These are phyloP conservation scores for Phymorhynchus buccinoides DNA, from an alignment of 1,140 invertebrate genomes.

Conservation along the genomic window DNA sequence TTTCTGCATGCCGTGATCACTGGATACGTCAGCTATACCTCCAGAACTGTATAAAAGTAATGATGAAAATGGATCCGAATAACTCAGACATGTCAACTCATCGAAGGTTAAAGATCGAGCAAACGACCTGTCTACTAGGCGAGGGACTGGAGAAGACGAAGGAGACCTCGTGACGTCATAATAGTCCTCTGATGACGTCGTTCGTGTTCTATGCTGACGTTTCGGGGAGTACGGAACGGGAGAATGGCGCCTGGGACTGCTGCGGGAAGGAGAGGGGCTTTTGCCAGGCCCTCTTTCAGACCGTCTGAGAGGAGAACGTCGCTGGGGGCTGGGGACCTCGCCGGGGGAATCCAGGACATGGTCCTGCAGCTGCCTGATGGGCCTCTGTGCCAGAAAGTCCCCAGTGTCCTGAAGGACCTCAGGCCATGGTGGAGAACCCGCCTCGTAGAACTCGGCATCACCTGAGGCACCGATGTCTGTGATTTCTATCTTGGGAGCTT, in stretches of 20 bases:
- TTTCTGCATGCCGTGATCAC: background rate
- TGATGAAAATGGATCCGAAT: background rate
- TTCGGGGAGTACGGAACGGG: slow-evolving; percentile 20
- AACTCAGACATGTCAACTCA: slow-evolving; percentile 1
- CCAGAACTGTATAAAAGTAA: background rate
- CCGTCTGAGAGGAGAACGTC: background rate
- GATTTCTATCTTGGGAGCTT: slow-evolving; percentile 15
- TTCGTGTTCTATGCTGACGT: background rate
- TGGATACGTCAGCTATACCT: background rate
- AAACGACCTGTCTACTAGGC: background rate
- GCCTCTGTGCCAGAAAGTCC: background rate
- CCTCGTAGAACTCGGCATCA: background rate
- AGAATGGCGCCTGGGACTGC: slow-evolving; percentile 11
- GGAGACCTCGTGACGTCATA: background rate
- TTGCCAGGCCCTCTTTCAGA: background rate
- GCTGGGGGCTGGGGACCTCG: background rate
- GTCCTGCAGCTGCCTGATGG: background rate
- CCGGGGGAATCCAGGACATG: background rate
- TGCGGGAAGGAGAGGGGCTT: slow-evolving; percentile 17
- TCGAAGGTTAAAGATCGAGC: background rate
- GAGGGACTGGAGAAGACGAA: background rate
- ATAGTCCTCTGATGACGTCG: background rate
- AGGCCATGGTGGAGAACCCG: background rate
- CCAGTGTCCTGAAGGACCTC: background rate
- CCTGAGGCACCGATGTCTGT: background rate